A percentile compares a stretch with the other conserved stretches of the same genome.
phyloP scores from a whole-genome alignment of 2,113 vertebrate species.

The Hyaena hyaena region DNA sequence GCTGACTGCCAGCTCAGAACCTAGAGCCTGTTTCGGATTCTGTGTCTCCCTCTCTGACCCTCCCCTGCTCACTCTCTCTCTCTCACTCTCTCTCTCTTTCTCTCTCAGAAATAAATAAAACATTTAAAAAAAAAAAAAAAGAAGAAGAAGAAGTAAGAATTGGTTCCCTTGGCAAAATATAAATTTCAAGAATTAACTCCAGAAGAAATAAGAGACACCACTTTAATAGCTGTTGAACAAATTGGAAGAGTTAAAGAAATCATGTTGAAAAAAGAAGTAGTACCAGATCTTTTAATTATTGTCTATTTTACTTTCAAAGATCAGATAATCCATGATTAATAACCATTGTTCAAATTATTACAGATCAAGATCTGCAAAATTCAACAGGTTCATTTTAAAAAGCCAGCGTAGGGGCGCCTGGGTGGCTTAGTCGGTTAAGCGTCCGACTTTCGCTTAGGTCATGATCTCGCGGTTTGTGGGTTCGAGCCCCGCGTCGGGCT shows the following conservation, averaged over 20 bases:
- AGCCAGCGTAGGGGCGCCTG: too few relatives aligned
- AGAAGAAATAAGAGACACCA: neutral
- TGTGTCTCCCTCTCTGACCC: too few relatives aligned
- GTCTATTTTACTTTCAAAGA: conserved; percentile 38
- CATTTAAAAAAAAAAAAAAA: too few relatives aligned
- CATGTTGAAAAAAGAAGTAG: neutral
- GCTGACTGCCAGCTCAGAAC: too few relatives aligned
- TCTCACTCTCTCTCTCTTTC: too few relatives aligned
- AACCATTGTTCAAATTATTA: conserved; percentile 31
- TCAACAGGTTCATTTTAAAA: neutral
- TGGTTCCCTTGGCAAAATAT: neutral
- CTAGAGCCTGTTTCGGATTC: too few relatives aligned
- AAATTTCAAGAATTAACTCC: conserved; percentile 33
- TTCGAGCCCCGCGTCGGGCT: too few relatives aligned
- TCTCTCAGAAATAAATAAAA: too few relatives aligned
- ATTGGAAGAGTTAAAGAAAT: neutral
- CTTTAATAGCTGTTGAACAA: neutral
- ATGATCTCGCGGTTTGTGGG: too few relatives aligned
- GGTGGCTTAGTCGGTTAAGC: too few relatives aligned
- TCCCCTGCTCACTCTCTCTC: too few relatives aligned
- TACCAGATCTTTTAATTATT: neutral
- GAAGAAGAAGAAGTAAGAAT: neutral
- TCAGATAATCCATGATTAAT: neutral
- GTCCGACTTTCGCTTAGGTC: too few relatives aligned
- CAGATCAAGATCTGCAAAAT: neutral